Conservation (phyloP, 2,797 vertebrate genomes). For the Otolemur crassicaudatus region DNA sequence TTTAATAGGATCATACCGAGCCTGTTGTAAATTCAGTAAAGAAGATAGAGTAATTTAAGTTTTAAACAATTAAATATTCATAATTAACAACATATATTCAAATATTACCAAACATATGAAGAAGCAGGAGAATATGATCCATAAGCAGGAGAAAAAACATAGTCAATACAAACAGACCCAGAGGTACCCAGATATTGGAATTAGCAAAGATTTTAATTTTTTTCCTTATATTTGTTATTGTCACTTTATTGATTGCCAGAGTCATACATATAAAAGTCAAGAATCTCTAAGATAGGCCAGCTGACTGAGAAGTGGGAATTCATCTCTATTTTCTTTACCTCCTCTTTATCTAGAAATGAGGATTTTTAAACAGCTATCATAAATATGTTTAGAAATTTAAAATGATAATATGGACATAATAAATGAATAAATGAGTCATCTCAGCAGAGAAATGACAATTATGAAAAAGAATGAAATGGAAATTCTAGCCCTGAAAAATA, state of each 20-base stretch:
- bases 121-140: neutral
- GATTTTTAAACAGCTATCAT: neutral
- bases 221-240: too few species aligned
- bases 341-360: too few species aligned
- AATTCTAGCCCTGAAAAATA: constrained; percentile 48
- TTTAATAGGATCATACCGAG: neutral
- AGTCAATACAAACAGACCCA: neutral
- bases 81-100: neutral
- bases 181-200: neutral
- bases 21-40: neutral
- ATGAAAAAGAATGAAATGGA: constrained; percentile 1
- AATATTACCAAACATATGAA: neutral
- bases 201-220: neutral
- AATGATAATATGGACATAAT: neutral
- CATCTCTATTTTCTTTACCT: too few species aligned
- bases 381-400: constrained; percentile 24
- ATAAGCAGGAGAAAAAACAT: neutral
- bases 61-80: neutral
- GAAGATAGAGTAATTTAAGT: neutral
- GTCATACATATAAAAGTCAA: too few species aligned
- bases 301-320: too few species aligned
- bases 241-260: too few species aligned
- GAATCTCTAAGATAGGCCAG: too few species aligned
- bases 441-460: constrained; percentile 19
- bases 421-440: neutral